phyloP scores from a whole-genome alignment of 2,797 vertebrate species.

The Crocidura indochinensis region DNA sequence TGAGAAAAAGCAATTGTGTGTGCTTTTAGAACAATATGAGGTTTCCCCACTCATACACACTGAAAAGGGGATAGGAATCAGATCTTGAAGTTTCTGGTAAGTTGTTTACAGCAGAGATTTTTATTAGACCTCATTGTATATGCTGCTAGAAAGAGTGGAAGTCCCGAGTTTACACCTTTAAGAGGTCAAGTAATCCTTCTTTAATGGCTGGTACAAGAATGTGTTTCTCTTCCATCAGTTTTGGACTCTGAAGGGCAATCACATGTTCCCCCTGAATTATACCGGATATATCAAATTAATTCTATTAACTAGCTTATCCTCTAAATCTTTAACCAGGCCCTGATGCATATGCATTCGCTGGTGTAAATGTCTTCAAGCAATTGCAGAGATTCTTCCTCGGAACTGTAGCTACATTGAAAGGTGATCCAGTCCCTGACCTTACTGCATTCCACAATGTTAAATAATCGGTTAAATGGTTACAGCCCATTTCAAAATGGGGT shows the following conservation, averaged over 20 bases:
- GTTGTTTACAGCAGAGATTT: slow-evolving; percentile 54
- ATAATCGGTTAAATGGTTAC: slow-evolving; percentile 78
- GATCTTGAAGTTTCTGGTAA: slow-evolving; percentile 41
- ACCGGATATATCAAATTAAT: slow-evolving; percentile 71
- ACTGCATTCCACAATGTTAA: slow-evolving; percentile 80
- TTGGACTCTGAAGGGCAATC: slow-evolving; percentile 54
- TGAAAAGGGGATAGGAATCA: too few relatives aligned
- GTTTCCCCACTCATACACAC: background rate
- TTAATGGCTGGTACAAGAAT: slow-evolving; percentile 74
- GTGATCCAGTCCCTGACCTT: slow-evolving; percentile 78
- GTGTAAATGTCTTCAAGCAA: slow-evolving; percentile 66
- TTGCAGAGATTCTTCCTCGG: slow-evolving; percentile 75
- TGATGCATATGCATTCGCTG: slow-evolving; percentile 80
- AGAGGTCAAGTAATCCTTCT: slow-evolving; percentile 81
- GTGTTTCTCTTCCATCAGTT: slow-evolving; percentile 54
- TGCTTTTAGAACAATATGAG: background rate
- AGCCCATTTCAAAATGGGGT: slow-evolving; percentile 62
- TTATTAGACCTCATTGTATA: slow-evolving; percentile 66
- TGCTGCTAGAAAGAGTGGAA: slow-evolving; percentile 71
- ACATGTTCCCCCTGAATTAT: slow-evolving; percentile 45
- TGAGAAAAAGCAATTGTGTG: background rate
- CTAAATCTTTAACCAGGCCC: slow-evolving; percentile 78
- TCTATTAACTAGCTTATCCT: slow-evolving; percentile 80
- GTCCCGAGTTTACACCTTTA: slow-evolving; percentile 66
- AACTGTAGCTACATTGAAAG: slow-evolving; percentile 85